Conservation (phyloP, 2,797 vertebrate genomes). For the Spondyliosoma cantharus region DNA sequence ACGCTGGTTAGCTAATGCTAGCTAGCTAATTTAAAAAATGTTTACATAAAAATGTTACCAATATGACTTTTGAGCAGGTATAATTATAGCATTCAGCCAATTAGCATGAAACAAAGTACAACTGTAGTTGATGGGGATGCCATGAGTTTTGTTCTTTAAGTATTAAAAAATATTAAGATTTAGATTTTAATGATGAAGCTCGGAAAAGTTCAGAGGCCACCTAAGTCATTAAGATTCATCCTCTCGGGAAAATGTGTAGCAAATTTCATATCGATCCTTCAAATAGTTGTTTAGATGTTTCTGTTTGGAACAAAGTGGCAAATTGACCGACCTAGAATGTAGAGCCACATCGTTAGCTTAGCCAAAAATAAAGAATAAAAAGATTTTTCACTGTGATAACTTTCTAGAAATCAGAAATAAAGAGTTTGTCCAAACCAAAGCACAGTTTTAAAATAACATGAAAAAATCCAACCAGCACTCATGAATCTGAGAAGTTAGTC, state of each 20-base stretch:
- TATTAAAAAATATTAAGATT: background rate
- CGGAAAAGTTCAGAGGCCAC: background rate
- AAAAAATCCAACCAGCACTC: constrained; percentile 7
- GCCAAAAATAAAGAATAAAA: background rate
- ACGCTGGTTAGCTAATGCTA: too few relatives aligned
- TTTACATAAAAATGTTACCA: too few relatives aligned
- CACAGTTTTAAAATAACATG: background rate
- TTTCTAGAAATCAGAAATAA: background rate
- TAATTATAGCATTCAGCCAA: background rate
- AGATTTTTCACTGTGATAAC: background rate
- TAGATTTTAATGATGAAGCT: too few relatives aligned
- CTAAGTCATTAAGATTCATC: background rate
- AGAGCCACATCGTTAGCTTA: background rate
- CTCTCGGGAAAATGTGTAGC: background rate
- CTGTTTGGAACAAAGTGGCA: background rate
- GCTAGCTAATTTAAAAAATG: too few relatives aligned
- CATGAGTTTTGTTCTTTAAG: background rate
- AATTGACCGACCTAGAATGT: background rate
- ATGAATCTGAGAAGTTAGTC: constrained; percentile 1
- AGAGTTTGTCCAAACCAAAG: background rate
- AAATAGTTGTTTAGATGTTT: background rate
- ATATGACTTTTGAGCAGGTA: background rate
- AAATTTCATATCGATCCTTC: background rate
- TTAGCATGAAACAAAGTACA: constrained; percentile 9
- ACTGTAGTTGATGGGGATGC: background rate